Evolutionary conservation across 1,140 invertebrate genomes (phyloP).

Genomic region (Drosophila bocki): DNA sequence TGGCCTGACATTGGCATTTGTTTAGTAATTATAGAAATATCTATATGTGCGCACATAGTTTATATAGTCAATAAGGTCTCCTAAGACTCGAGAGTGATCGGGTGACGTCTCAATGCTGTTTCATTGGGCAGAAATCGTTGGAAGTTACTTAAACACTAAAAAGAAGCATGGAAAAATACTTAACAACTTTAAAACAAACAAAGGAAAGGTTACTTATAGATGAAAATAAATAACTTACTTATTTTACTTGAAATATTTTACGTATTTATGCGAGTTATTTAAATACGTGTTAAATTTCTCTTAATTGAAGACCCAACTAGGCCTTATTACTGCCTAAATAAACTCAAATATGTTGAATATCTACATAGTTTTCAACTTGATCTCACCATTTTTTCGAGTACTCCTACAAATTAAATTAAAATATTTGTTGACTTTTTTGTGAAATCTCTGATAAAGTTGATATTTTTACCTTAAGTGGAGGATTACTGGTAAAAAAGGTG

Average conservation of each 20-base stretch:
- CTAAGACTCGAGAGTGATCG: slow-evolving; percentile 49
- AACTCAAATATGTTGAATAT: not conserved
- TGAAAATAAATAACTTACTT: too few species aligned
- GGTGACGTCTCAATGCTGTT: slow-evolving; percentile 74
- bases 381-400: not conserved
- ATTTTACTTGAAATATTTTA: not conserved
- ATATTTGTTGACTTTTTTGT: slow-evolving; percentile 32
- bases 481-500: slow-evolving; percentile 66
- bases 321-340: not conserved
- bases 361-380: not conserved
- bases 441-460: slow-evolving; percentile 43
- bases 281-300: not conserved
- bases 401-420: slow-evolving; percentile 32
- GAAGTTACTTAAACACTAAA: slow-evolving; percentile 17
- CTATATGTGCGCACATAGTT: slow-evolving; percentile 51
- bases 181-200: slow-evolving; percentile 19
- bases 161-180: slow-evolving; percentile 42
- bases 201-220: not conserved
- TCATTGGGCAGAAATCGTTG: slow-evolving; percentile 26
- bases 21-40: slow-evolving; percentile 77
- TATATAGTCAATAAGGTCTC: slow-evolving; percentile 62
- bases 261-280: not conserved
- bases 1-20: slow-evolving; percentile 74
- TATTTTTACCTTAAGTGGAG: slow-evolving; percentile 52
- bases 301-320: not conserved